Evolutionary conservation across 2,113 vertebrate species (phyloP).

Genomic region (Eleginops maclovinus): DNA sequence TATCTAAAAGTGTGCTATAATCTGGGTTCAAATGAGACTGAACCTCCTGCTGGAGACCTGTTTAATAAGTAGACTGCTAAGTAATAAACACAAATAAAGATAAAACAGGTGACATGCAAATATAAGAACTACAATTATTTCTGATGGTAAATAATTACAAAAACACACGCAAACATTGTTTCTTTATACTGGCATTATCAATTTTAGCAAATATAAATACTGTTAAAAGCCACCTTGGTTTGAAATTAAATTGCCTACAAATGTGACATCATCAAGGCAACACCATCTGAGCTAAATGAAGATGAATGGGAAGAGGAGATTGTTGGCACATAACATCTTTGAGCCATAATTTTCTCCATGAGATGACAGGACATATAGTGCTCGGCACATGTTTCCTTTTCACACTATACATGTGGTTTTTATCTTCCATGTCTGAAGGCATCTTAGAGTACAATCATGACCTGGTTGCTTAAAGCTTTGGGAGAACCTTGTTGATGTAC

Average conservation of each 20-base stretch:
- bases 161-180: background rate
- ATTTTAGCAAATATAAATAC: background rate
- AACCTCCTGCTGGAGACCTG: background rate
- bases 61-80: background rate
- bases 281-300: background rate
- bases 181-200: background rate
- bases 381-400: slow-evolving; percentile 7
- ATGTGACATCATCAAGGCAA: slow-evolving; percentile 7
- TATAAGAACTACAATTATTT: background rate
- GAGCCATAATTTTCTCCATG: slow-evolving; percentile 1
- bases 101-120: background rate
- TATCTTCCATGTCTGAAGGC: slow-evolving; percentile 23
- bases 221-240: background rate
- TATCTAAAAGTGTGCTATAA: background rate
- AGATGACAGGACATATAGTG: slow-evolving; percentile 4
- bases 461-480: background rate
- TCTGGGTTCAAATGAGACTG: background rate
- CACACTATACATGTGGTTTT: slow-evolving; percentile 18
- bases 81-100: background rate
- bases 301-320: slow-evolving; percentile 9
- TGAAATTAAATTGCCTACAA: background rate
- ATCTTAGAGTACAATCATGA: background rate
- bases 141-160: background rate
- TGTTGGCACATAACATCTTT: slow-evolving; percentile 12
- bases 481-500: slow-evolving; percentile 14